These are phyloP conservation scores for Microcebus murinus DNA, from an alignment of 2,113 vertebrate species.

Conservation along the genomic window DNA sequence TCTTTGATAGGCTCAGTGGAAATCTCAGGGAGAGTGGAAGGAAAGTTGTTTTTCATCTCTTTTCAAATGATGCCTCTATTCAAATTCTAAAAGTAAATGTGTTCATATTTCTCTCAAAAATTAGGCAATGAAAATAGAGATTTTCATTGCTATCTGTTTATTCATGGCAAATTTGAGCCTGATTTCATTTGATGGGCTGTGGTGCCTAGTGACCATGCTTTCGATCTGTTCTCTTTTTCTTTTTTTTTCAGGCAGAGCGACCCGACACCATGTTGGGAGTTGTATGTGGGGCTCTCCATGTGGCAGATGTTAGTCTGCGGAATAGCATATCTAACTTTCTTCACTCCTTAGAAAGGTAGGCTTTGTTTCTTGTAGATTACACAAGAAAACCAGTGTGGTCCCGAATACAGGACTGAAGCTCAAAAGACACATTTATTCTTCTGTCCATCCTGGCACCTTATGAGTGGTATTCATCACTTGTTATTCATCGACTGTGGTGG, in stretches of 20 bases:
- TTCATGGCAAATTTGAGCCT: slow-evolving; percentile 9
- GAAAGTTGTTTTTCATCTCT: slow-evolving; percentile 40
- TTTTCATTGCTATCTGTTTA: not conserved
- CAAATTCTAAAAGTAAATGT: slow-evolving; percentile 16
- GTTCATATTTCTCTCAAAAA: slow-evolving; percentile 36
- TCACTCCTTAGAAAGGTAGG: slow-evolving; percentile 97
- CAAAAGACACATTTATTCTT: slow-evolving; percentile 24
- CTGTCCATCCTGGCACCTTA: not conserved
- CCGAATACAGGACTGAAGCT: not conserved
- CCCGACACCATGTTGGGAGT: slow-evolving; percentile 98
- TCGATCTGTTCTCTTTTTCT: slow-evolving; percentile 22
- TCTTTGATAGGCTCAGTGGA: slow-evolving; percentile 16
- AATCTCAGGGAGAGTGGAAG: not conserved
- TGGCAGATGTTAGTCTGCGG: slow-evolving; percentile 95
- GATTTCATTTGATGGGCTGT: not conserved
- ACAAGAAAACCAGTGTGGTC: not conserved
- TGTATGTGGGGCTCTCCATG: slow-evolving; percentile 96
- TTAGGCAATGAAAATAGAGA: not conserved
- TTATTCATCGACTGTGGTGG: not conserved
- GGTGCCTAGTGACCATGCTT: not conserved
- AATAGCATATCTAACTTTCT: slow-evolving; percentile 98
- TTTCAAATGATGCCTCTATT: not conserved
- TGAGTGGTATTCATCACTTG: not conserved
- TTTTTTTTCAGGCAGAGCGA: slow-evolving; percentile 91
- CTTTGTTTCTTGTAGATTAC: not conserved